These are phyloP conservation scores for Riparia riparia DNA, from an alignment of 2,113 vertebrate genomes.

Conservation along the genomic window DNA sequence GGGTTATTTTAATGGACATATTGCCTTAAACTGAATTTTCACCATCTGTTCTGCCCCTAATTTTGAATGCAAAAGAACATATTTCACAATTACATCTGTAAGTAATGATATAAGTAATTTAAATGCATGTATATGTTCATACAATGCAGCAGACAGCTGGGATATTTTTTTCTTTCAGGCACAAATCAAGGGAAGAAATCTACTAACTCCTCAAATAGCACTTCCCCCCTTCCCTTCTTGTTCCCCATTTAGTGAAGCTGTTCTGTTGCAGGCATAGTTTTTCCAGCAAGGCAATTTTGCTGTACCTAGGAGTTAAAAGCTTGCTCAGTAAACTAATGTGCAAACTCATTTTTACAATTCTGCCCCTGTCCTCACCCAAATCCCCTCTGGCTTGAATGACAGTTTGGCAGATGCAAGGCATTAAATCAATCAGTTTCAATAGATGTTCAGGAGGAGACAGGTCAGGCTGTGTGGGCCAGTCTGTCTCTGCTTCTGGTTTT, in stretches of 20 bases:
- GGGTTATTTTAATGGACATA: constrained; percentile 81
- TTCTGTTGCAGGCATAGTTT: constrained; percentile 42
- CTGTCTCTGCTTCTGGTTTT: neutral
- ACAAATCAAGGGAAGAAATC: constrained; percentile 73
- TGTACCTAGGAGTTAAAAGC: constrained; percentile 71
- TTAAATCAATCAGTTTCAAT: constrained; percentile 87
- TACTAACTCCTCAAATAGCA: constrained; percentile 31
- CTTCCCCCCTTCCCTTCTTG: neutral
- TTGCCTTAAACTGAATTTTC: constrained; percentile 79
- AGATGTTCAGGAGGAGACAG: constrained; percentile 59
- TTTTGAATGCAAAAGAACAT: constrained; percentile 81
- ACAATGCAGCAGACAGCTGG: constrained; percentile 80
- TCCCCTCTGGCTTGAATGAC: constrained; percentile 83
- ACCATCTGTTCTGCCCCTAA: constrained; percentile 81
- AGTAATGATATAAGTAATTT: constrained; percentile 85
- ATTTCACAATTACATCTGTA: constrained; percentile 87
- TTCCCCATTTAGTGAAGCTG: constrained; percentile 14
- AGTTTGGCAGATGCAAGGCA: constrained; percentile 82
- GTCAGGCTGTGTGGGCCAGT: constrained; percentile 54
- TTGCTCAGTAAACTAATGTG: constrained; percentile 54
- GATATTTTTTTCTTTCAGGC: constrained; percentile 61
- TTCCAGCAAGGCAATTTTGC: constrained; percentile 43
- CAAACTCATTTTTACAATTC: constrained; percentile 67
- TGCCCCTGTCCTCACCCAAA: constrained; percentile 74
- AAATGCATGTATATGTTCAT: constrained; percentile 83